Evolutionary conservation across 2,797 vertebrate genomes (phyloP), one percentile per base, ranked within the genome.

Genomic region (Nannoperca australis): DNA sequence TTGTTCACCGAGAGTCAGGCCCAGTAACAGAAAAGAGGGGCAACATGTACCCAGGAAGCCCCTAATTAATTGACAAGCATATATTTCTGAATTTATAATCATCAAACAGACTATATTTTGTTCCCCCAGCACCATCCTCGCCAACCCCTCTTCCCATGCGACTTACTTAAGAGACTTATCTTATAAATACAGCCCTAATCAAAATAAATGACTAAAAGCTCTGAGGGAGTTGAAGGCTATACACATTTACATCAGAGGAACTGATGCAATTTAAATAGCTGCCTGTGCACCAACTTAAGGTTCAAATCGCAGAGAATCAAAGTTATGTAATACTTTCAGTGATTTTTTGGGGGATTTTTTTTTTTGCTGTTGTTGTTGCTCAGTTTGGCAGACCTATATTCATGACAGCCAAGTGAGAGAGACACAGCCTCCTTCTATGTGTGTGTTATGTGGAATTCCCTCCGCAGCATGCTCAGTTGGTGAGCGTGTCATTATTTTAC

Each of bases 121-220:
- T 90, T 89, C 90, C 91, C 94, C 83, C 88, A 93, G 93, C 93
- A 90, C 92, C 87, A 90, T 88, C 82, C 82, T 75, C 49, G 76
- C 89, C 88, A 90, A 83, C 85, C 83, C 81, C 30, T 83, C 88
- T 68, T 94, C 92, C 93, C 93, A 45, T 74, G 91, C 85, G 89
- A 91, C 89, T 87, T 82, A 90, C 92, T 92, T 91, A 88, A 86
- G 91, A 95, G 92, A 96, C 86, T 95, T 96, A 95, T 95, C 95
- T 96, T 85, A 91, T 90, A 91, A 95, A 95, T 93, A 94, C 95
- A 96, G 95, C 91, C 91, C 88, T 95, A 95, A 96, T 96, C 90
- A 87, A 93, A 96, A 96, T 93, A 96, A 96, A 96, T 90, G 91
- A 91, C 78, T 92, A 91, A 89, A 89, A 89, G 87, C 91, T 93